Percentiles rank a stretch among this genome's conserved stretches.
Evolutionary conservation across 1,140 invertebrate genomes (phyloP).

Genomic region (Chironomus tepperi): DNA sequence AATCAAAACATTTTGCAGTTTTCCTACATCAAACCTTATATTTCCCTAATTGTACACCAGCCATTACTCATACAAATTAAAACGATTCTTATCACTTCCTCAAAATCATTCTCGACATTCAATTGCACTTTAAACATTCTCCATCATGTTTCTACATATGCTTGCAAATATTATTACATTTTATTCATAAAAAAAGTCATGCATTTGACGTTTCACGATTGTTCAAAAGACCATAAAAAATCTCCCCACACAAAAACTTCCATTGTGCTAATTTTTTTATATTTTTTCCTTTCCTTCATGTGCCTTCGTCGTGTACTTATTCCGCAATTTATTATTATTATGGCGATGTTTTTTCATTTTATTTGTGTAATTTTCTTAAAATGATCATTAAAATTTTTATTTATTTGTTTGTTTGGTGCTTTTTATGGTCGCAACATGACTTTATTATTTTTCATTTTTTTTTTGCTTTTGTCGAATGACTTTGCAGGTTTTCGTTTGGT

Average conservation of each 20-base stretch:
- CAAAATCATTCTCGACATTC: too few species aligned
- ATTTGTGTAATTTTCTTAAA: not conserved
- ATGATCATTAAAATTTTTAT: not conserved
- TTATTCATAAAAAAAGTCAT: not conserved
- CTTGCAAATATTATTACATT: not conserved
- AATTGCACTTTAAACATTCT: not conserved
- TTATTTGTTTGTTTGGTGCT: not conserved
- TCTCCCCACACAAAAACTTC: not conserved
- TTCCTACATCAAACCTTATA: not conserved
- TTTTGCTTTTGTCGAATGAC: not conserved
- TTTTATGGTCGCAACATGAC: not conserved
- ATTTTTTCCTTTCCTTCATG: not conserved
- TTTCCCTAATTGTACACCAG: too few species aligned
- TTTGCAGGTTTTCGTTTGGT: not conserved
- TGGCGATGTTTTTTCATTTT: not conserved
- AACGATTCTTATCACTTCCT: too few species aligned
- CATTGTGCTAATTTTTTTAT: not conserved
- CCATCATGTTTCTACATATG: not conserved
- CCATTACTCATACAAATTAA: too few species aligned
- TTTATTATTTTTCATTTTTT: too few species aligned
- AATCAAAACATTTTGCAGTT: not conserved
- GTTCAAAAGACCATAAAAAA: constrained; percentile 22
- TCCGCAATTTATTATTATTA: constrained; percentile 4
- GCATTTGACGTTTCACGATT: constrained; percentile 10
- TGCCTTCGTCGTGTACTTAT: not conserved